A percentile compares a stretch with the other conserved stretches of the same genome.
Evolutionary conservation across 2,888 invertebrate species (phyloP).

Genomic region (Nomada hirtipes): DNA sequence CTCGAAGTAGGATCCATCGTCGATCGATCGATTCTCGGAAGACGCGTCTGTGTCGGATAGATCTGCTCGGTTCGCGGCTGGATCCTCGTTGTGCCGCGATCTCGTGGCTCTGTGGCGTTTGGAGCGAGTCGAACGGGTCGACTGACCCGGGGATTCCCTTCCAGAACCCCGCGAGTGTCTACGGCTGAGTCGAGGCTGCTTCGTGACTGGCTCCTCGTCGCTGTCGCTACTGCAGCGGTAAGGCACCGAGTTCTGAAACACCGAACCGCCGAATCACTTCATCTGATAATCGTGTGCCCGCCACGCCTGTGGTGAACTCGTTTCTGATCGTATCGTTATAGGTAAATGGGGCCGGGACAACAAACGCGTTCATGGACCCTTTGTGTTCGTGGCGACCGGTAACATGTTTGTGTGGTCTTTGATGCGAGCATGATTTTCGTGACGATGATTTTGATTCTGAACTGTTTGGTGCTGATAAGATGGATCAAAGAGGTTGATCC

Average conservation of each 20-base stretch:
- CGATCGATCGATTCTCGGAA: constrained; percentile 79
- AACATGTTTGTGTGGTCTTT: no score
- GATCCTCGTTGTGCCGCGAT: constrained; percentile 61
- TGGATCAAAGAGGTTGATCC: no score
- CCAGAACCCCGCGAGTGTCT: constrained; percentile 70
- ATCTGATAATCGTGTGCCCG: constrained; percentile 37
- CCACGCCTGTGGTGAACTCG: constrained; percentile 20
- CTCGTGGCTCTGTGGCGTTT: constrained; percentile 52
- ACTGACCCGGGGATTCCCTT: constrained; percentile 69
- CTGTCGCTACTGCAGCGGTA: constrained; percentile 87
- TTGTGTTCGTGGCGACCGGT: neutral
- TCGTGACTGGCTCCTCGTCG: constrained; percentile 91
- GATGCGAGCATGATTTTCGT: no score
- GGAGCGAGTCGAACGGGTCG: constrained; percentile 62
- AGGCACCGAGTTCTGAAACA: constrained; percentile 86
- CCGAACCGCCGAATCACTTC: constrained; percentile 51
- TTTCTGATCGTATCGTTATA: constrained; percentile 17
- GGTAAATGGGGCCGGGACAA: neutral
- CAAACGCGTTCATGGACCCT: neutral
- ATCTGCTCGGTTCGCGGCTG: constrained; percentile 63
- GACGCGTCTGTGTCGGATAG: constrained; percentile 81
- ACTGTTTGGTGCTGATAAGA: no score
- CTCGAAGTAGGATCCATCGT: constrained; percentile 84
- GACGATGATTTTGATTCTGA: no score
- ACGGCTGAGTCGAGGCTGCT: constrained; percentile 88